These are phyloP conservation scores for Drosophila ogumai DNA, from an alignment of 1,140 invertebrate genomes.

Conservation along the genomic window DNA sequence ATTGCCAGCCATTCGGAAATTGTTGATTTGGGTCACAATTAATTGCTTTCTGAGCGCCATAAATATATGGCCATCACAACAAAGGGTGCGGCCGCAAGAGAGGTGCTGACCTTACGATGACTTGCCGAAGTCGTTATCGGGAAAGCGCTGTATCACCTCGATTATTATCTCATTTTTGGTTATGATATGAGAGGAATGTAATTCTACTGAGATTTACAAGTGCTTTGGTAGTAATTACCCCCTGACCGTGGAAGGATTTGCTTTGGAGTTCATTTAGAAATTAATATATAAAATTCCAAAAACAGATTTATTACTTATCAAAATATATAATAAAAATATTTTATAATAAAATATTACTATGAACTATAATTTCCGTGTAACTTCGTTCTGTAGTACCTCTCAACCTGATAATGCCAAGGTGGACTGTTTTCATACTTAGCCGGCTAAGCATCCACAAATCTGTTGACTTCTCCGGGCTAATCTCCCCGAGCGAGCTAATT, in stretches of 20 bases:
- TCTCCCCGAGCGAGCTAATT: constrained; percentile 14
- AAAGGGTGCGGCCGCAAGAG: constrained; percentile 51
- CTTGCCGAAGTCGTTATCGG: constrained; percentile 14
- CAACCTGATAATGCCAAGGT: neutral
- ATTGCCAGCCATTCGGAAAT: constrained; percentile 61
- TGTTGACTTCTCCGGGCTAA: constrained; percentile 1
- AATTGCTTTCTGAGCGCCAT: constrained; percentile 75
- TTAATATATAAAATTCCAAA: too few species aligned
- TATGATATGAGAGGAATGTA: constrained; percentile 18
- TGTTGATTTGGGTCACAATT: constrained; percentile 81
- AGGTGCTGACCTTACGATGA: constrained; percentile 43
- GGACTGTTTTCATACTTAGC: constrained; percentile 17
- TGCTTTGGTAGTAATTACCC: neutral
- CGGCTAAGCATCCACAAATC: constrained; percentile 3
- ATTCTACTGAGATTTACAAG: neutral
- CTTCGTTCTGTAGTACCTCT: neutral
- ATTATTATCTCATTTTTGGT: constrained; percentile 17
- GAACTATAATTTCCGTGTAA: neutral
- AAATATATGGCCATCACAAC: constrained; percentile 78
- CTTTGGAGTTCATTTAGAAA: neutral
- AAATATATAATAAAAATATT: too few species aligned
- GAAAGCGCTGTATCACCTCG: constrained; percentile 1
- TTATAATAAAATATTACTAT: neutral
- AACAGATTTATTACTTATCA: too few species aligned
- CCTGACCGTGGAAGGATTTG: neutral